Evolutionary conservation across 2,113 vertebrate genomes (phyloP), one percentile per base, ranked within the genome.

Genomic region (Gorsachius goisagi): DNA sequence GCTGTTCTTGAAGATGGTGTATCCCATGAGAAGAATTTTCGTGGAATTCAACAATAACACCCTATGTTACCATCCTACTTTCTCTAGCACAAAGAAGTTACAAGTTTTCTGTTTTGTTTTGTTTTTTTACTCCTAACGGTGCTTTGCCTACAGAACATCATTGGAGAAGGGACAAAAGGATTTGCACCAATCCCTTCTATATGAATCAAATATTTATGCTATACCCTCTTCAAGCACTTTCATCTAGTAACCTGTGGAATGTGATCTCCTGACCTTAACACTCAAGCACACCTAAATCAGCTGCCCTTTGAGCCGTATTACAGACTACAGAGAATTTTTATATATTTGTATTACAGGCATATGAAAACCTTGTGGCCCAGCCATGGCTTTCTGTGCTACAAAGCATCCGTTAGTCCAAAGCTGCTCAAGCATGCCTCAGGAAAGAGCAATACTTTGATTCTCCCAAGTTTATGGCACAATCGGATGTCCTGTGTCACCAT

Each of bases 161-260:
- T 4, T 47, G 55, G 45, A 28, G 63, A 82, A 55, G 21, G 84
- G 50, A 95, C 81, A 95, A 95, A 95, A 74, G 74, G 81, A 85
- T 93, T 85, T 96, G 85, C 81, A 85, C 74, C 94, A 50, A 92
- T 93, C 74, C 89, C 59, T 92, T 39, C 94, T 62, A 44, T 73
- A 91, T 47, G 74, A 95, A 94, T 96, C 94, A 96, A 96, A 93
- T 95, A 97, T 95, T 97, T 95, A 97, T 95, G 87, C 91, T 94
- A 73, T 49, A 56, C n/a, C 63, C 41, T 95, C 84, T 95, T 79
- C 74, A 92, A 93, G 81, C 59, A 79, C 92, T 95, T 96, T 93
- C 95, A 92, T 96, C 84, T 91, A 83, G 80, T 85, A 96, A 96
- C 91, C 87, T 74, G 7, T 85, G 95, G 95, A 97, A 97, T 97